These are phyloP conservation scores for Meandrusa payeni DNA, from an alignment of 2,888 invertebrate species.

Conservation along the genomic window DNA sequence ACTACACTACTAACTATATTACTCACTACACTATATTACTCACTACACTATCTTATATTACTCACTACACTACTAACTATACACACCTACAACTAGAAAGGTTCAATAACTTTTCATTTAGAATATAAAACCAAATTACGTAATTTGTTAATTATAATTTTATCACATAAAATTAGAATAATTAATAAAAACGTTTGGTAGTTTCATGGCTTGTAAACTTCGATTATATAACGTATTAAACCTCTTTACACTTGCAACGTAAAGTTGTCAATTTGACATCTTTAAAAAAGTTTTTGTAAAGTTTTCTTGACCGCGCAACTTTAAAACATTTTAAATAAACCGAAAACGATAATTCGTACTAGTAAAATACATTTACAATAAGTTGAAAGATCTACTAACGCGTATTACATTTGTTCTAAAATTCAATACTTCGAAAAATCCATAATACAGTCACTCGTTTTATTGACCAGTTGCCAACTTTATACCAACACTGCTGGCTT, in stretches of 20 bases:
- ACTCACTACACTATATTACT: too few relatives aligned
- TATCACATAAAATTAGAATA: too few relatives aligned
- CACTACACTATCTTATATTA: too few relatives aligned
- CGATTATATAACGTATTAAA: too few relatives aligned
- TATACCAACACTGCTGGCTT: conserved; percentile 4
- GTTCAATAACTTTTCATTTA: too few relatives aligned
- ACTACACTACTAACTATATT: too few relatives aligned
- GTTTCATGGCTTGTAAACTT: too few relatives aligned
- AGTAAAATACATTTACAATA: not conserved
- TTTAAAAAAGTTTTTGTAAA: conserved; percentile 20
- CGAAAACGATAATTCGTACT: conserved; percentile 1
- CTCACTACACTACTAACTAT: too few relatives aligned
- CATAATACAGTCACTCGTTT: conserved; percentile 3
- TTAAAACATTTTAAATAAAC: conserved; percentile 1
- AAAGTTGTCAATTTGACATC: conserved; percentile 16
- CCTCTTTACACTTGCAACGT: conserved; percentile 2
- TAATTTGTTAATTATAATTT: too few relatives aligned
- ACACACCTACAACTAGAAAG: too few relatives aligned
- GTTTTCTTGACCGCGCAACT: conserved; percentile 21
- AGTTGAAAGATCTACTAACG: not conserved
- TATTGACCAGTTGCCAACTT: conserved; percentile 16
- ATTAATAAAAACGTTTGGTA: too few relatives aligned
- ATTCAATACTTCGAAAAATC: not conserved
- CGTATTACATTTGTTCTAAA: not conserved
- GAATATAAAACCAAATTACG: not conserved